A percentile compares a stretch with the other conserved stretches of the same genome.
phyloP scores from a whole-genome alignment of 2,888 invertebrate species.

The Drosophila meridiana region DNA sequence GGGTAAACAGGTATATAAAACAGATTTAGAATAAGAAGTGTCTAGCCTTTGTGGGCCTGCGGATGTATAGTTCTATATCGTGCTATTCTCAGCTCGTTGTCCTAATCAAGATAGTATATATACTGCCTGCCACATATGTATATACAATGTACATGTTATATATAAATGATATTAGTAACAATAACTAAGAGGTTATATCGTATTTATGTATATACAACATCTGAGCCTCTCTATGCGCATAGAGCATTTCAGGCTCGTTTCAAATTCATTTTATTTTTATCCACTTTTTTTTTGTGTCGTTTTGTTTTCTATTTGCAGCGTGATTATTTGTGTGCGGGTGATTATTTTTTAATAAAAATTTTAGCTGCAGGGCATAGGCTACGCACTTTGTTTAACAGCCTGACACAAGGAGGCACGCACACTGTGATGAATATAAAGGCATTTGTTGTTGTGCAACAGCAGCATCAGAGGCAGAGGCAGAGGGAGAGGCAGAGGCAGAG shows the following conservation, averaged over 20 bases:
- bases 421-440: slow-evolving; percentile 19
- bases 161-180: neutral
- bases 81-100: too few relatives aligned
- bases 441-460: slow-evolving; percentile 66
- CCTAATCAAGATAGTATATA: too few relatives aligned
- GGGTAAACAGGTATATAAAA: neutral
- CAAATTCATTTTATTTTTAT: neutral
- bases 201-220: neutral
- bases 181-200: neutral
- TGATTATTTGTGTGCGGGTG: slow-evolving; percentile 50
- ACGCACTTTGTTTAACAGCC: slow-evolving; percentile 77
- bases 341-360: slow-evolving; percentile 77
- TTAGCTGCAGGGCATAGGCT: slow-evolving; percentile 72
- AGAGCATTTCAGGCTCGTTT: slow-evolving; percentile 18
- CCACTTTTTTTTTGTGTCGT: neutral
- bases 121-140: too few relatives aligned
- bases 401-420: slow-evolving; percentile 60
- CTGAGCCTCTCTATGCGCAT: rapidly evolving
- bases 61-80: too few relatives aligned
- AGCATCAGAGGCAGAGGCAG: neutral
- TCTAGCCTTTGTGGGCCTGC: too few relatives aligned
- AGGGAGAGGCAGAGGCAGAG: too few relatives aligned
- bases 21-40: neutral
- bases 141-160: too few relatives aligned
- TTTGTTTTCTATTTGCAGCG: slow-evolving; percentile 22